Conservation (phyloP, 2,888 invertebrate species). For the Stenurella melanura region DNA sequence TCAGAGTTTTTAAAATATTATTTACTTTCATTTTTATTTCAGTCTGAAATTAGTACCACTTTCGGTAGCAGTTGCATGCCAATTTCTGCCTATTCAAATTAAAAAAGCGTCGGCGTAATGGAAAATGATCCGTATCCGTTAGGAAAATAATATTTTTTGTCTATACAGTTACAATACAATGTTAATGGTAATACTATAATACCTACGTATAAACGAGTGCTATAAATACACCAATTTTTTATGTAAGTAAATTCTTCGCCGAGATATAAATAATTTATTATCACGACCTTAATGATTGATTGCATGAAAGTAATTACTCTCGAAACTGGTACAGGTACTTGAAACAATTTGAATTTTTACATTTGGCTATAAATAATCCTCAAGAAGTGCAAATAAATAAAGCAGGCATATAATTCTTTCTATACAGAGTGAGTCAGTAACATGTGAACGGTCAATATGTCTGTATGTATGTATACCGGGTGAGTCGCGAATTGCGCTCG, state of each 20-base stretch:
- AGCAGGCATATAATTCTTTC: background rate
- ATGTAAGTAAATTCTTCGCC: background rate
- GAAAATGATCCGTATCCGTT: too few species aligned
- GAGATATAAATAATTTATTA: background rate
- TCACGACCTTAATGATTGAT: background rate
- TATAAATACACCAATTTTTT: background rate
- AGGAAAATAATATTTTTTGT: too few species aligned
- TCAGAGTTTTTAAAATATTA: too few species aligned
- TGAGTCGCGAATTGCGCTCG: too few species aligned
- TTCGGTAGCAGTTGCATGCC: too few species aligned
- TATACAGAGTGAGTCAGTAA: too few species aligned
- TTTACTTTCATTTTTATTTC: too few species aligned
- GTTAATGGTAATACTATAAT: background rate
- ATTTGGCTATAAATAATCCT: background rate
- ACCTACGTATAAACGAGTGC: background rate
- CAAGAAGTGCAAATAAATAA: background rate
- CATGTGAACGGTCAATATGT: too few species aligned
- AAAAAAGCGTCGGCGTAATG: too few species aligned
- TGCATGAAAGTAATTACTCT: background rate
- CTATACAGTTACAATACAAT: background rate
- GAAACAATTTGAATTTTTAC: background rate
- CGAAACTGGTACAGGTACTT: background rate
- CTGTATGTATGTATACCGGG: too few species aligned
- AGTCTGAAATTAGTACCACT: too few species aligned
- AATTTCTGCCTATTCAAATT: too few species aligned